These are phyloP conservation scores for Lathronympha strigana DNA, from an alignment of 2,888 invertebrate genomes.

Conservation along the genomic window DNA sequence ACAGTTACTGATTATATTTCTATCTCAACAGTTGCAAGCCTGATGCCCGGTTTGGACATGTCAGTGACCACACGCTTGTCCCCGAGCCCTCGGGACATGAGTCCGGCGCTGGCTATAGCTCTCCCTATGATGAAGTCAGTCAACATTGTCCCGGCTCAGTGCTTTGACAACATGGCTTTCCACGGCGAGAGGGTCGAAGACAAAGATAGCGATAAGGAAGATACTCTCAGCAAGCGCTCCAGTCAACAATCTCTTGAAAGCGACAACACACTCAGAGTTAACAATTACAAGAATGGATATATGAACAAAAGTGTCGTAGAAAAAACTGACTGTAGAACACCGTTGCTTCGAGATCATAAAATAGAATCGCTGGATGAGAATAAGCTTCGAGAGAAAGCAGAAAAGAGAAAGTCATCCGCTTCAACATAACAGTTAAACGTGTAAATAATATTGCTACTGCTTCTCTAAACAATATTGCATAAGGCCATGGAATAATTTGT, in stretches of 20 bases:
- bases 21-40: conserved; percentile 73
- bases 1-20: conserved; percentile 44
- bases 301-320: conserved; percentile 68
- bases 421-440: conserved; percentile 66
- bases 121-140: conserved; percentile 85
- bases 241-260: conserved; percentile 71
- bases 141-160: conserved; percentile 77
- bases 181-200: conserved; percentile 69
- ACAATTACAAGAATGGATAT: conserved; percentile 73
- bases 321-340: conserved; percentile 75
- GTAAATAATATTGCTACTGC: conserved; percentile 45
- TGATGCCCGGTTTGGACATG: conserved; percentile 85
- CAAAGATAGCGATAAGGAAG: conserved; percentile 53
- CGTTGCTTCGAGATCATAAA: conserved; percentile 75
- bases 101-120: conserved; percentile 85
- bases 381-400: conserved; percentile 74
- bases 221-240: conserved; percentile 57
- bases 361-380: conserved; percentile 79
- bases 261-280: conserved; percentile 68
- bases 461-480: conserved; percentile 44
- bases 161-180: conserved; percentile 81
- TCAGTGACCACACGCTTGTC: conserved; percentile 87
- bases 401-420: conserved; percentile 79
- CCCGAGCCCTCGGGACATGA: conserved; percentile 87
- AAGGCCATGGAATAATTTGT: neutral